A percentile compares a stretch with the other conserved stretches of the same genome.
These are phyloP conservation scores for Lophotis ruficrista DNA, from an alignment of 2,113 vertebrate genomes.

Conservation along the genomic window DNA sequence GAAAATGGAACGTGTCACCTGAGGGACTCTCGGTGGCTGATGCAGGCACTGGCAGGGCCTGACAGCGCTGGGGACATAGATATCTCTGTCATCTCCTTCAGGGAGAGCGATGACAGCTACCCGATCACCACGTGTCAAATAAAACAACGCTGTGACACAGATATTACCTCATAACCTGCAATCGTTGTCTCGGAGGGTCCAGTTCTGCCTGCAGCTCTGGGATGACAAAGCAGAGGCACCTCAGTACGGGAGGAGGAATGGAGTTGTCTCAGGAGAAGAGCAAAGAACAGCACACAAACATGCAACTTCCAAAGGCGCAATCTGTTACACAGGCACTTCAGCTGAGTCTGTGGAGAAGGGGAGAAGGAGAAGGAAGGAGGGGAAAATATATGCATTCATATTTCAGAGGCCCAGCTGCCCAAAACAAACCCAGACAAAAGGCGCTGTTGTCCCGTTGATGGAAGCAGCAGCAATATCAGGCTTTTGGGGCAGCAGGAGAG, in stretches of 20 bases:
- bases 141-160: not conserved
- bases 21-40: not conserved
- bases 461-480: not conserved
- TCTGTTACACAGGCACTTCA: not conserved
- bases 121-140: accelerated
- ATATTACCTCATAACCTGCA: not conserved
- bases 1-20: not conserved
- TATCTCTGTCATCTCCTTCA: not conserved
- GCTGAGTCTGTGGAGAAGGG: not conserved
- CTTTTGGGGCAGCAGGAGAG: not conserved
- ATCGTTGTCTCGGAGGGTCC: not conserved
- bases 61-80: not conserved
- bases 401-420: not conserved
- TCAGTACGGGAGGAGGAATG: not conserved
- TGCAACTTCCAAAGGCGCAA: not conserved
- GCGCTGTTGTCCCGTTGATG: not conserved
- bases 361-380: not conserved
- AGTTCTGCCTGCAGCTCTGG: not conserved
- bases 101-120: not conserved
- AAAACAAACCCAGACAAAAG: slow-evolving; percentile 26
- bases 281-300: not conserved
- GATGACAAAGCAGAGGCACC: not conserved
- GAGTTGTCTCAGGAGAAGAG: not conserved
- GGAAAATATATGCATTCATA: not conserved
- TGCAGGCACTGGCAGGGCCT: not conserved